Evolutionary conservation across 2,797 vertebrate species (phyloP), one percentile per base, ranked within the genome.

Genomic region (Chromis chromis): DNA sequence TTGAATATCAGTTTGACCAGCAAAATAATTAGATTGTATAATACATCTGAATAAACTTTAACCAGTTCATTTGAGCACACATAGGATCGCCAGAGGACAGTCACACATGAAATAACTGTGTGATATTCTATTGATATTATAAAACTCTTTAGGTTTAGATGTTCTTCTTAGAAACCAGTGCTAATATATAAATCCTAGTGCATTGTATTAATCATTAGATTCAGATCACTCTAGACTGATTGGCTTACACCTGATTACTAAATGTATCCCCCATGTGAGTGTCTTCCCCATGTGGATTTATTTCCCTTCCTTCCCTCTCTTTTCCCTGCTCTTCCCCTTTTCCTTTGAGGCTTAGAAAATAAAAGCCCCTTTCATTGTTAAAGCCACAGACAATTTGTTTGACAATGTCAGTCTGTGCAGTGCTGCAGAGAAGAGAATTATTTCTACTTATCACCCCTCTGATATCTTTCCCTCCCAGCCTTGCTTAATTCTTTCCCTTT

Each of bases 401-500:
- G 78, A 87, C 74, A 78, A 65, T 76, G 81, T 86, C 68, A 68
- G 81, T 64, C 33, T 52, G 76, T 72, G 65, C 68, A 46, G 61
- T 28, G 2, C 68, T 70, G 77, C 82, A 74, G 85, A 90, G 79
- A 77, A 79, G 83, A 78, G 85, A 91, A 89, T 90, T 85, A 90
- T 79, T 92, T 86, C 28, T 61, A 88, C 83, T 93, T 92, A 90
- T 92, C 91, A 83, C 83, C 76, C 61, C 79, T 87, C 74, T 68
- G 73, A 89, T 88, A 86, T 74, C 65, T 66, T 68, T 65, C 67
- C 77, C 75, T 74, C 64, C 79, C 76, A 80, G 78, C 71, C 56
- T 72, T 44, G 58, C 82, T 86, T 87, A 81, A 90, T 91, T 88
- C 70, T 76, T 84, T 68, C 54, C 59, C 82, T 86, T 88, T 84